These are phyloP conservation scores for Dromas ardeola DNA, from an alignment of 2,113 vertebrate genomes.

Conservation along the genomic window DNA sequence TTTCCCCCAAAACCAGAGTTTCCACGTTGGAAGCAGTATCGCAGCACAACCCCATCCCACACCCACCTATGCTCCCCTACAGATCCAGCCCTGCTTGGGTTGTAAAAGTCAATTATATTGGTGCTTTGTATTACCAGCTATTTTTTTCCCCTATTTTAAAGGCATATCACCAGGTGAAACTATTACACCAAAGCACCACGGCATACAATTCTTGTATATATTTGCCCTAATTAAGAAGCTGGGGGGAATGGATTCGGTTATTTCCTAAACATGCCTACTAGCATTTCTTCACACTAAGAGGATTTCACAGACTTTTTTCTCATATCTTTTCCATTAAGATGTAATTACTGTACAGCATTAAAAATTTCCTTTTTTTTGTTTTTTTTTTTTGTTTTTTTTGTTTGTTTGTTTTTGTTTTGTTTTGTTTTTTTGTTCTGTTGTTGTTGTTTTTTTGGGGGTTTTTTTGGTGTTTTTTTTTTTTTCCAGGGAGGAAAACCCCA, in stretches of 20 bases:
- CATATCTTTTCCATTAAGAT: neutral
- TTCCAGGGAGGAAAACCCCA: neutral
- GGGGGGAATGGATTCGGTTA: neutral
- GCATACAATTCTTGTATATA: fast-evolving
- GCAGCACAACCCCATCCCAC: neutral
- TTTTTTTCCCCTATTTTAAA: neutral
- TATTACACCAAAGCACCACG: neutral
- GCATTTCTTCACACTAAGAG: neutral
- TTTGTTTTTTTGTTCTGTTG: neutral
- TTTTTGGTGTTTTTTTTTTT: neutral
- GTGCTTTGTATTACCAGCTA: neutral
- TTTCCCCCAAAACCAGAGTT: neutral
- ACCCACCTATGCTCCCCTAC: fast-evolving
- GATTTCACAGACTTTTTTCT: neutral
- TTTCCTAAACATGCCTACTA: neutral
- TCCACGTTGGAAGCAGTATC: neutral
- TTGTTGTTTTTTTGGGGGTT: too few relatives aligned
- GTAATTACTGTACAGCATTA: neutral
- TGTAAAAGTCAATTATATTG: neutral
- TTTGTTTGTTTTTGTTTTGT: neutral
- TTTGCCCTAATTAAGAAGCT: neutral
- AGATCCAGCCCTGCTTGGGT: fast-evolving
- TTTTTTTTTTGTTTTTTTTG: neutral
- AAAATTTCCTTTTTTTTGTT: neutral
- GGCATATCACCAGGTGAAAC: neutral